These are phyloP conservation scores for Metopolophium dirhodum DNA, from an alignment of 1,140 invertebrate genomes.

Conservation along the genomic window DNA sequence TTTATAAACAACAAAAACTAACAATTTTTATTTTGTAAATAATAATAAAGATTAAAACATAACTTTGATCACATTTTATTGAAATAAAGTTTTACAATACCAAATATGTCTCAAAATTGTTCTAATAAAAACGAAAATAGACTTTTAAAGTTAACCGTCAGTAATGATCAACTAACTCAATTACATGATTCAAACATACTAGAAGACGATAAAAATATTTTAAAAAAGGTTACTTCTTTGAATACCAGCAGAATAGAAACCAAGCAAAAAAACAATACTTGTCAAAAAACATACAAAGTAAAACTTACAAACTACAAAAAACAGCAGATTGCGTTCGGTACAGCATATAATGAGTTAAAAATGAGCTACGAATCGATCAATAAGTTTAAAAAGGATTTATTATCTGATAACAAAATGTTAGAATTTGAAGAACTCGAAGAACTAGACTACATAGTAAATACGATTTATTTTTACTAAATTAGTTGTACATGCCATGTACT, in stretches of 20 bases:
- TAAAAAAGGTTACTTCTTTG: neutral
- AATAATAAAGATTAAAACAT: neutral
- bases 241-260: neutral
- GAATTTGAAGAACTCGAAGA: neutral
- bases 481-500: neutral
- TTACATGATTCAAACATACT: neutral
- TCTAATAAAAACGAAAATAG: neutral
- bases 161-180: neutral
- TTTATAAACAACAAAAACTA: neutral
- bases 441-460: neutral
- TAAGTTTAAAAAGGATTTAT: neutral
- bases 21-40: neutral
- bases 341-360: neutral
- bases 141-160: neutral
- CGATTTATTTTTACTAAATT: neutral
- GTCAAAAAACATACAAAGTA: neutral
- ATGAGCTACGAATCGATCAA: slow-evolving; percentile 1
- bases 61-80: neutral
- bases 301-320: neutral
- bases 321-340: neutral
- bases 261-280: neutral
- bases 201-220: neutral
- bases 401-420: neutral
- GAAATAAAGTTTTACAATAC: neutral
- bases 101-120: neutral